phyloP scores from a whole-genome alignment of 1,140 invertebrate species.

The Drosophila trapezifrons region DNA sequence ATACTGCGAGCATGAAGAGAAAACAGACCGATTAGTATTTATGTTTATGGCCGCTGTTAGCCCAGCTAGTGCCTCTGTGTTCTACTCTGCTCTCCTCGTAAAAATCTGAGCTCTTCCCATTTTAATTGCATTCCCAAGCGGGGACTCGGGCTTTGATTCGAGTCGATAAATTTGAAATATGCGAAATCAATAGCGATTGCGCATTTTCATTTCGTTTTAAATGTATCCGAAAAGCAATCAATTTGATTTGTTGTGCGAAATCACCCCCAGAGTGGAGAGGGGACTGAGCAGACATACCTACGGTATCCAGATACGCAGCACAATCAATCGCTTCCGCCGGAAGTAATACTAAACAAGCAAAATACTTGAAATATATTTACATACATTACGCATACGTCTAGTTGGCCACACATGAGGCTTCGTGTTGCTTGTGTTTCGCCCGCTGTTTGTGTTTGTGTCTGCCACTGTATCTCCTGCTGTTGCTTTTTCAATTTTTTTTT shows the following conservation, averaged over 20 bases:
- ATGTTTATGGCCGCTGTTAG: conserved; percentile 34
- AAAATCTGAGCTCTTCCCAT: conserved; percentile 46
- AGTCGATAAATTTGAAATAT: conserved; percentile 67
- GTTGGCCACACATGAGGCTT: conserved; percentile 45
- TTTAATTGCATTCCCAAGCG: conserved; percentile 67
- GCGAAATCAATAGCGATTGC: conserved; percentile 75
- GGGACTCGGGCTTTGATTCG: conserved; percentile 23
- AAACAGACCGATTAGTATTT: conserved; percentile 37
- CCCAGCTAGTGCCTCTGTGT: conserved; percentile 29
- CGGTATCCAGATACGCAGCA: conserved; percentile 51
- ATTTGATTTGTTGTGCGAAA: conserved; percentile 78
- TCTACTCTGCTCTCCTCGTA: conserved; percentile 24
- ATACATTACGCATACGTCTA: conserved; percentile 80
- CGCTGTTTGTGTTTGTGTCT: conserved; percentile 37
- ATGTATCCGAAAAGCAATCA: conserved; percentile 74
- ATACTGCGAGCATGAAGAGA: conserved; percentile 87
- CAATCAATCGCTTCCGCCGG: conserved; percentile 80
- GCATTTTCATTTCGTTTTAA: conserved; percentile 73
- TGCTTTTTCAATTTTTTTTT: conserved; percentile 13
- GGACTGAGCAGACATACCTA: conserved; percentile 28
- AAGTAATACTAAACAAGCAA: conserved; percentile 79
- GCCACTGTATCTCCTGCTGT: conserved; percentile 32
- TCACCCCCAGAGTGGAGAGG: conserved; percentile 17
- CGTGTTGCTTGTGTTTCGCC: conserved; percentile 7
- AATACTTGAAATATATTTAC: conserved; percentile 82